Conservation (phyloP, 2,797 vertebrate species). For the Myripristis jacobus region DNA sequence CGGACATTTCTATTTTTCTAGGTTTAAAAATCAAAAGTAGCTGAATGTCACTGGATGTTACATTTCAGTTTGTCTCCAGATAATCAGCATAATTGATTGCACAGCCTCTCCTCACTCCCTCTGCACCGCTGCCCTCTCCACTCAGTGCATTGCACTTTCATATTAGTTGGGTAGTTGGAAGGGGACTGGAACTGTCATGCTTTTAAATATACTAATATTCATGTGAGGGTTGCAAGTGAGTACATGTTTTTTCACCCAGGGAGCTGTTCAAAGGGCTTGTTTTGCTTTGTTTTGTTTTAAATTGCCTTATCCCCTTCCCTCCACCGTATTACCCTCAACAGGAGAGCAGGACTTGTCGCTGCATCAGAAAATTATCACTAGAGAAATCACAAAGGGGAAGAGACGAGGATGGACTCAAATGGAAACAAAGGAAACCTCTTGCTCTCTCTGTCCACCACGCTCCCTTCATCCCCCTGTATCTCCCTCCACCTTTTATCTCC, state of each 20-base stretch:
- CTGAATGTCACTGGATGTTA: too few relatives aligned
- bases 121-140: too few relatives aligned
- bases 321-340: slow-evolving; percentile 16
- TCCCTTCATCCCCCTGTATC: neutral
- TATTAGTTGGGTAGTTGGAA: too few relatives aligned
- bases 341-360: slow-evolving; percentile 13
- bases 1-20: too few relatives aligned
- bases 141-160: too few relatives aligned
- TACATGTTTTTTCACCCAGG: slow-evolving; percentile 57
- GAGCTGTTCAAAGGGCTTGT: slow-evolving; percentile 40
- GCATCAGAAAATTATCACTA: slow-evolving; percentile 15
- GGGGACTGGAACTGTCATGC: too few relatives aligned
- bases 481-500: neutral
- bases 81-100: too few relatives aligned
- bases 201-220: slow-evolving; percentile 56
- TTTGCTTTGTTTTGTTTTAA: slow-evolving; percentile 26
- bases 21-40: too few relatives aligned
- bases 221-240: slow-evolving; percentile 44
- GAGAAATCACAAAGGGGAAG: neutral
- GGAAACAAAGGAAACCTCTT: slow-evolving; percentile 29
- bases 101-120: too few relatives aligned
- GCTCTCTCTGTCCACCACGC: neutral
- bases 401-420: slow-evolving; percentile 1
- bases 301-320: slow-evolving; percentile 8
- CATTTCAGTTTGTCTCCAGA: too few relatives aligned